Evolutionary conservation across 2,113 vertebrate species (phyloP).

Genomic region (Protomyctophum bolini): DNA sequence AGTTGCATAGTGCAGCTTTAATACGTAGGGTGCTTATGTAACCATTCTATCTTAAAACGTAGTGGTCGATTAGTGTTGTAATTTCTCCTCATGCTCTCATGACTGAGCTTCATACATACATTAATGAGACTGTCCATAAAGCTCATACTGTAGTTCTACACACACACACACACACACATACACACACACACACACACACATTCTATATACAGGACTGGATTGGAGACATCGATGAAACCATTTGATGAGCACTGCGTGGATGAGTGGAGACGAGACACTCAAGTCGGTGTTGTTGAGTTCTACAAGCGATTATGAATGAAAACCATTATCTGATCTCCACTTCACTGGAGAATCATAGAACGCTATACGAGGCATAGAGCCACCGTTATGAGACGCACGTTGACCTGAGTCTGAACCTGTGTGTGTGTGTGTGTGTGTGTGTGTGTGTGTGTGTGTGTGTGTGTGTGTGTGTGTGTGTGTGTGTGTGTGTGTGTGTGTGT

Average conservation of each 20-base stretch:
- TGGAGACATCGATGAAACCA: background rate
- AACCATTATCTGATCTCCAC: too few species aligned
- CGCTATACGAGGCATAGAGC: too few species aligned
- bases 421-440: too few species aligned
- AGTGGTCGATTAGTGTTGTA: background rate
- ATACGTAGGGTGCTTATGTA: background rate
- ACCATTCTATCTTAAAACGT: background rate
- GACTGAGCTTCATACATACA: slow-evolving; percentile 1
- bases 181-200: background rate
- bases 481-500: background rate
- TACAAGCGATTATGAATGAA: too few species aligned
- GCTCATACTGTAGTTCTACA: too few species aligned
- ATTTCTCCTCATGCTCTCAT: background rate
- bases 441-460: too few species aligned
- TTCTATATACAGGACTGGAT: background rate
- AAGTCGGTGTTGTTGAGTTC: too few species aligned
- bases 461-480: background rate
- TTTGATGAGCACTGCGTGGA: slow-evolving; percentile 20
- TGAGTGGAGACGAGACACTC: background rate
- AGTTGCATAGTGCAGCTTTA: too few species aligned
- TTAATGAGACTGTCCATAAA: background rate
- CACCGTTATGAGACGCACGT: too few species aligned
- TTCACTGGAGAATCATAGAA: too few species aligned
- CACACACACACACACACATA: background rate
- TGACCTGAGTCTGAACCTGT: too few species aligned